Conservation (phyloP, 2,797 vertebrate genomes). For the Triplophysa yarkandensis region DNA sequence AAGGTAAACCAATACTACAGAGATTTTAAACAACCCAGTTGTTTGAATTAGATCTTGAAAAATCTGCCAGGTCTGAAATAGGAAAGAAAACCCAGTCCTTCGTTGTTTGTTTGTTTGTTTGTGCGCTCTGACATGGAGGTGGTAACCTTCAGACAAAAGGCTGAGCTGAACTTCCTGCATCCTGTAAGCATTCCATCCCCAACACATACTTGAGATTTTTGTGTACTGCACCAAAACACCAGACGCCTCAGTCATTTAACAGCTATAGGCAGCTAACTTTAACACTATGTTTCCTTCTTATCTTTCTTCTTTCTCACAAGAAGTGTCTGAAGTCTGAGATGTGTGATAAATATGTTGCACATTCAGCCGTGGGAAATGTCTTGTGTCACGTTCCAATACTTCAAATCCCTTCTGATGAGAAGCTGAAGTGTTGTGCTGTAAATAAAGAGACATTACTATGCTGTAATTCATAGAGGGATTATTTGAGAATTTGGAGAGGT, state of each 20-base stretch:
- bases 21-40: background rate
- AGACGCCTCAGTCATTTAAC: constrained; percentile 3
- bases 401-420: constrained; percentile 64
- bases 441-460: constrained; percentile 62
- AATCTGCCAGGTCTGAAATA: background rate
- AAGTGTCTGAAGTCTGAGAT: background rate
- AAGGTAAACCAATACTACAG: background rate
- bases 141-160: constrained; percentile 50
- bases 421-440: constrained; percentile 65
- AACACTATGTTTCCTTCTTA: background rate
- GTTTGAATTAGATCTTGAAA: background rate
- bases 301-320: background rate
- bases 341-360: constrained; percentile 32
- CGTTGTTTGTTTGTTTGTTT: constrained; percentile 31
- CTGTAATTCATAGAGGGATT: constrained; percentile 45
- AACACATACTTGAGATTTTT: constrained; percentile 60
- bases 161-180: constrained; percentile 51
- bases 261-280: background rate
- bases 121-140: constrained; percentile 48
- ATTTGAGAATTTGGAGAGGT: constrained; percentile 38
- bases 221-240: background rate
- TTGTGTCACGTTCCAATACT: constrained; percentile 59
- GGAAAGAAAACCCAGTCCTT: constrained; percentile 4
- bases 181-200: constrained; percentile 55
- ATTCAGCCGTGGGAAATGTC: background rate